These are phyloP conservation scores for Menidia menidia DNA, from an alignment of 2,797 vertebrate genomes.

Conservation along the genomic window DNA sequence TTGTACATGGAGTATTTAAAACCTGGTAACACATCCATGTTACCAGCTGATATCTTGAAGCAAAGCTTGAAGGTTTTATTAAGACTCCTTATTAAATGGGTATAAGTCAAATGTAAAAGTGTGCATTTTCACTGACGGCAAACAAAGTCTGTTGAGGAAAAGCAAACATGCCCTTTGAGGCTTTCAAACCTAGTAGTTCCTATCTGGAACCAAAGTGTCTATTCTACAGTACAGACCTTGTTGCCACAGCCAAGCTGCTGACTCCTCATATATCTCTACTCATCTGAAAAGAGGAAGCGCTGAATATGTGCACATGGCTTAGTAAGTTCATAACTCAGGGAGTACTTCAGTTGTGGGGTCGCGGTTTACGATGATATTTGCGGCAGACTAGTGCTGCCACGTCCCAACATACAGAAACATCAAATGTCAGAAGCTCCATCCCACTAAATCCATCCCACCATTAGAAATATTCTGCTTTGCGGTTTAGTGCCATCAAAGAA, in stretches of 20 bases:
- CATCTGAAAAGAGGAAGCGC: slow-evolving; percentile 51
- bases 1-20: slow-evolving; percentile 5
- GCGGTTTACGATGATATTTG: no score
- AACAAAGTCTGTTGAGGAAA: slow-evolving; percentile 25
- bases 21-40: background rate
- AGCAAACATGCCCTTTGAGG: slow-evolving; percentile 25
- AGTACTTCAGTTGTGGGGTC: background rate
- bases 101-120: slow-evolving; percentile 47
- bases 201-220: slow-evolving; percentile 58
- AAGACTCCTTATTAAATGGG: slow-evolving; percentile 52
- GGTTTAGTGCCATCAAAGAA: no score
- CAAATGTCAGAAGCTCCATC: no score
- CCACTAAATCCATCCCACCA: background rate
- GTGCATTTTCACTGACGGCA: slow-evolving; percentile 28
- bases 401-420: no score
- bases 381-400: background rate
- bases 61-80: slow-evolving; percentile 1
- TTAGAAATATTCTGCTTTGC: background rate
- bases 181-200: slow-evolving; percentile 36
- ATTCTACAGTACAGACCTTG: slow-evolving; percentile 42
- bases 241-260: slow-evolving; percentile 57
- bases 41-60: slow-evolving; percentile 1
- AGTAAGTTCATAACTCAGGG: background rate
- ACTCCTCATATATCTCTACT: slow-evolving; percentile 53
- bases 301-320: slow-evolving; percentile 35